Evolutionary conservation across 1,140 invertebrate genomes (phyloP), one percentile per base, ranked within the genome.

Genomic region (Phymorhynchus buccinoides): DNA sequence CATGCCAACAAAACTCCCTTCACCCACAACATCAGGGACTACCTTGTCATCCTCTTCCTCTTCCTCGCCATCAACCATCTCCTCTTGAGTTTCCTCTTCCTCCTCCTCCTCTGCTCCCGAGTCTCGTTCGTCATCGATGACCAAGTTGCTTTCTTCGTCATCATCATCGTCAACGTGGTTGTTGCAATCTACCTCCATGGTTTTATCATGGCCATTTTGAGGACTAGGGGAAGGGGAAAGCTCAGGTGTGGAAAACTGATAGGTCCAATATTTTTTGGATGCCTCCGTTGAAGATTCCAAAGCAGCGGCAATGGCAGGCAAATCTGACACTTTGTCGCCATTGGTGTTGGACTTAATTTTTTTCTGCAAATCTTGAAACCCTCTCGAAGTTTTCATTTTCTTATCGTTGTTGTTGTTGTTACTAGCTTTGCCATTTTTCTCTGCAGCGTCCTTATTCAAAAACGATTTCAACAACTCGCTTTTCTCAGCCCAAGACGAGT

Each of bases 31-130:
- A 83, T 62, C 62, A 27, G 18, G 81, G n/a, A n/a, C 39, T 83
- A 83, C 81, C 81, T 83, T 83, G 62, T 83, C 81, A 35, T 80
- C 44, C 73, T 83, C 62, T 68, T 66, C 80, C 37, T 83, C 62
- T 14, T 73, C 62, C n/a, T 83, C 81, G 27, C 22, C 62, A 27
- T 30, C 37, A n/a, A n/a, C n/a, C n/a, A n/a, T n/a, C 30, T 83
- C 80, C 78, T 56, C 80, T 3, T 52, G 30, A 18, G 30, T 35
- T 37, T 66, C 62, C 32, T 44, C 62, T 39, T 62, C 62, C 12
- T 14, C 41, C n/a, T 62, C 56, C 14, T 66, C 80, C 32, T 66
- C 52, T n/a, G n/a, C 52, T 30, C 41, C 81, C 9, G 30, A 39
- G 0, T 42, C 48, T 22, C 37, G 4, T 12, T 44, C 4, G 27